Evolutionary conservation across 1,140 invertebrate species (phyloP).

Genomic region (Ostrea denselamellosa): DNA sequence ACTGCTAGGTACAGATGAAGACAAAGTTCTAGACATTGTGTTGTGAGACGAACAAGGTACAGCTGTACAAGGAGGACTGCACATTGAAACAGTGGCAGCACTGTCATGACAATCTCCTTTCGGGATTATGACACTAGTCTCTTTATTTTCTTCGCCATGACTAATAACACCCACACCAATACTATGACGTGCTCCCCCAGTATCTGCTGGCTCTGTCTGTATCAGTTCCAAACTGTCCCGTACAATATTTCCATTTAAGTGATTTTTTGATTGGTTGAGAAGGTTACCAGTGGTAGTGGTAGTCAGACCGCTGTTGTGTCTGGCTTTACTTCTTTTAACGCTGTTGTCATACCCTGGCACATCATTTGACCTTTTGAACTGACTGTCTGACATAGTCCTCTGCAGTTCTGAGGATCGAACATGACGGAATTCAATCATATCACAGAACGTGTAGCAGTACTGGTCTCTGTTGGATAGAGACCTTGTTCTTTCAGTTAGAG

Average conservation of each 20-base stretch:
- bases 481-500: background rate
- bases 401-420: conserved; percentile 43
- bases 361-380: conserved; percentile 51
- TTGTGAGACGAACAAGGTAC: background rate
- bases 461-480: background rate
- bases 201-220: conserved; percentile 52
- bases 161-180: background rate
- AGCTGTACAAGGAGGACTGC: background rate
- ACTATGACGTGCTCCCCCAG: background rate
- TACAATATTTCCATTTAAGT: background rate
- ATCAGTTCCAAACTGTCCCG: conserved; percentile 55
- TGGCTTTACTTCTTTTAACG: background rate
- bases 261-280: background rate
- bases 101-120: background rate
- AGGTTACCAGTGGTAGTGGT: background rate
- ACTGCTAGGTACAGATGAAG: background rate
- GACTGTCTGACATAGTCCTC: background rate
- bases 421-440: conserved; percentile 46
- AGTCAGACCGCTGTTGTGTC: background rate
- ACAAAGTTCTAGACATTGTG: background rate
- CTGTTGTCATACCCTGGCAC: conserved; percentile 41
- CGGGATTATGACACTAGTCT: background rate
- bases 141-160: background rate
- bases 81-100: background rate
- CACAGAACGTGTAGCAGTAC: conserved; percentile 42